These are phyloP conservation scores for Glaucomys volans DNA, from an alignment of 2,113 vertebrate genomes.

Conservation along the genomic window DNA sequence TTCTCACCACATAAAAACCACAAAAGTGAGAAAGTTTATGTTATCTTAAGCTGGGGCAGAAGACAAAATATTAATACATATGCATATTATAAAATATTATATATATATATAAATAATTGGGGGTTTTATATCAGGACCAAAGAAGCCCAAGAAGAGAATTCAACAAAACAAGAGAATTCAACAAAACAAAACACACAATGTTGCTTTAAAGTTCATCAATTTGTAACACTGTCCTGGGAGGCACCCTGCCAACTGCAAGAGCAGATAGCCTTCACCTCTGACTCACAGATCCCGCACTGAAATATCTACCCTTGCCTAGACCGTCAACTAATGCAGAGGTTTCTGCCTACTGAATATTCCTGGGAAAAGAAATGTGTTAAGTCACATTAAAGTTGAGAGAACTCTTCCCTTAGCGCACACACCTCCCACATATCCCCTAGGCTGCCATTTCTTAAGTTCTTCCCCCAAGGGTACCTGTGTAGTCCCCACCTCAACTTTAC, in stretches of 20 bases:
- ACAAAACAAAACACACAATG: background rate
- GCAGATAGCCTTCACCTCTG: background rate
- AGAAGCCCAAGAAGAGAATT: background rate
- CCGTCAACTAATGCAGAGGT: background rate
- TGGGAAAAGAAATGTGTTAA: conserved; percentile 10
- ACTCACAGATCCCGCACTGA: background rate
- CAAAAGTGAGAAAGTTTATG: conserved; percentile 47
- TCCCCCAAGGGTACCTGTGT: rapidly evolving
- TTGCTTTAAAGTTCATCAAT: background rate
- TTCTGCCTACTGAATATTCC: conserved; percentile 19
- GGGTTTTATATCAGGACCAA: conserved; percentile 10
- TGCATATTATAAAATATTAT: too few relatives aligned
- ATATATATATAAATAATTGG: background rate
- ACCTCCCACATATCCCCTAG: too few relatives aligned
- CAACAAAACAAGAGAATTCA: background rate
- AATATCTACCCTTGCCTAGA: background rate
- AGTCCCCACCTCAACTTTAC: background rate
- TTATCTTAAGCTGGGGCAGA: background rate
- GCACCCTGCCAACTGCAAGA: background rate
- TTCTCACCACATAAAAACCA: conserved; percentile 34
- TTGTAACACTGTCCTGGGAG: background rate
- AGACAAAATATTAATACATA: background rate
- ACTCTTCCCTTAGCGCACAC: background rate
- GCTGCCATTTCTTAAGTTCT: background rate
- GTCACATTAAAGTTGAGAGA: background rate